phyloP scores from a whole-genome alignment of 2,113 vertebrate genomes.

The Alethe diademata region DNA sequence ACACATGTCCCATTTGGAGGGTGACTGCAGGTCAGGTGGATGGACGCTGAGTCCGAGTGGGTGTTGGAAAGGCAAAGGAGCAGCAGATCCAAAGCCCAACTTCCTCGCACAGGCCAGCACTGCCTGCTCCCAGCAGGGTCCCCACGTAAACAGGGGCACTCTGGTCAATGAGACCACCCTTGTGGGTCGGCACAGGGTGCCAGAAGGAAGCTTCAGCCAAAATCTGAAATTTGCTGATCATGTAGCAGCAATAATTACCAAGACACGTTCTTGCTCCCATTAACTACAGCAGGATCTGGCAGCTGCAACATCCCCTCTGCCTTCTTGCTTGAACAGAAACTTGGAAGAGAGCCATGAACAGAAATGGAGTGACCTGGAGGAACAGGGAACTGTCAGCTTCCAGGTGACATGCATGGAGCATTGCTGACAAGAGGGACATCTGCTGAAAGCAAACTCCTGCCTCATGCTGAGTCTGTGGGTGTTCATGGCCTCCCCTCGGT shows the following conservation, averaged over 20 bases:
- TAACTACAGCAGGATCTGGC: background rate
- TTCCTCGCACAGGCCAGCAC: rapidly evolving
- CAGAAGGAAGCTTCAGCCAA: background rate
- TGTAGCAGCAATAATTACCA: background rate
- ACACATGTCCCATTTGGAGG: background rate
- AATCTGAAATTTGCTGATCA: background rate
- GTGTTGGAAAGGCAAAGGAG: background rate
- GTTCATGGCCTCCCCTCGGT: background rate
- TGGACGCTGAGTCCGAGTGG: background rate
- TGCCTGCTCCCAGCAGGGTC: background rate
- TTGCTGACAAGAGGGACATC: rapidly evolving
- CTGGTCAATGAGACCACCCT: background rate
- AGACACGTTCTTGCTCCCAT: background rate
- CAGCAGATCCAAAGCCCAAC: background rate
- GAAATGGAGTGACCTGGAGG: background rate
- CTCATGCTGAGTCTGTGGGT: background rate
- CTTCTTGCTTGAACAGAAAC: background rate
- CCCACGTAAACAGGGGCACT: rapidly evolving
- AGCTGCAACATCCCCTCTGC: background rate
- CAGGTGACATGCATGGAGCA: background rate
- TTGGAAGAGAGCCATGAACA: background rate
- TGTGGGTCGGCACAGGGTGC: background rate
- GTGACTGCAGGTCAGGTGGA: background rate
- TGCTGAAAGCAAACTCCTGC: background rate
- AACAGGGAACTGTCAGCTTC: background rate